Base-by-base conservation (phyloP, 2,113 vertebrate genomes). In the Pterocles orientalis region DNA sequence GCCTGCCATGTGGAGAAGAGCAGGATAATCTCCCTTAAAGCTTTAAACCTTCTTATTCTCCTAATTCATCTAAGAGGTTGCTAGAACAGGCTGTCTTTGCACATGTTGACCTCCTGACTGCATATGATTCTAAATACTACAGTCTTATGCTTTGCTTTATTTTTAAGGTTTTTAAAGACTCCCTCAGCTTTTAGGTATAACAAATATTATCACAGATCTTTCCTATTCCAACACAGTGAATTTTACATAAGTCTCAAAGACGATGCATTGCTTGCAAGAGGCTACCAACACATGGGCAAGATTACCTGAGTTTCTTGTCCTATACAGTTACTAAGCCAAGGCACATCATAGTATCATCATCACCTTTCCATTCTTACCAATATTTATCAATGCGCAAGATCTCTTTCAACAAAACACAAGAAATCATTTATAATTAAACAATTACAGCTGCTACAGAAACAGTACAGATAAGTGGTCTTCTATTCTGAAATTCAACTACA, bases 61-160 rank as follows among this genome's bases (percentile, higher is more conserved):
- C 93, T 97, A 97, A 97, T 97, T 97, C 94, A 93, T 94, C 95
- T 97, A 97, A 98, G 86, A 95, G 94, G 88, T 90, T 95, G 88
- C 88, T 94, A 96, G 95, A 92, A 95, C 92, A 95, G 94, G 83
- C 90, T 97, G 94, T 95, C 85, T 94, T 92, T 95, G 96, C 92
- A 94, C 78, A 94, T 68, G 73, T 50, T 96, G 92, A 96, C 92
- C 83, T 95, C 86, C 84, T 94, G 73, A 86, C 61, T 96, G 76
- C 56, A 54, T 82, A 79, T 64, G 69, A 92, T 61, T 86, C 81
- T 69, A 90, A 86, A 94, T 31, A 84, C 61, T 25, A 82, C 6
- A 77, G 31, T 34, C 58, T 83, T 65, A 66, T 0, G 3, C 56
- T 90, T 76, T 71, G n/a, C 21, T 80, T 95, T 91, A 65, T 80